A percentile compares a stretch with the other conserved stretches of the same genome.
phyloP scores from a whole-genome alignment of 2,888 invertebrate species.

The Tridacna crocea region DNA sequence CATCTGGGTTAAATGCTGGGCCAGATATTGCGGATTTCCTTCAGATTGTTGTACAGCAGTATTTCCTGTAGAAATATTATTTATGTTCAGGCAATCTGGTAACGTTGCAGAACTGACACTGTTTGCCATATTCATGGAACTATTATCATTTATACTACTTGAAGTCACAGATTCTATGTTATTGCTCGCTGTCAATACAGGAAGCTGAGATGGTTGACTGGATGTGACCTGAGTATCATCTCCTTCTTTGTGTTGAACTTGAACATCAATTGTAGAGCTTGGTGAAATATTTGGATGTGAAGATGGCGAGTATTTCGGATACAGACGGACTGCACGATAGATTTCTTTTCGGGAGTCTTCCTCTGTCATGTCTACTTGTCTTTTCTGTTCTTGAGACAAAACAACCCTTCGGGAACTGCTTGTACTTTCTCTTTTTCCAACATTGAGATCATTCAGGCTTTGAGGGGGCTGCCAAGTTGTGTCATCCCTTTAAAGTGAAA shows the following conservation, averaged over 20 bases:
- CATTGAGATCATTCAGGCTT: not conserved
- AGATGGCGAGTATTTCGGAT: not conserved
- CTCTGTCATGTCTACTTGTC: not conserved
- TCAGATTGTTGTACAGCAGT: not conserved
- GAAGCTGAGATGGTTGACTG: not conserved
- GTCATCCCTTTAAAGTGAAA: not conserved
- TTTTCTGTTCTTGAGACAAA: not conserved
- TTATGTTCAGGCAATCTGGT: not conserved
- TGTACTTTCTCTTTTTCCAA: not conserved
- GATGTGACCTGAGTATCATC: not conserved
- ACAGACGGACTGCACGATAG: not conserved
- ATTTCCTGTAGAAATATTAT: not conserved
- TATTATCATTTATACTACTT: not conserved
- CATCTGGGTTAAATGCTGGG: not conserved
- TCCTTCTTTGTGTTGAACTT: not conserved
- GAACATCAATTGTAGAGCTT: not conserved
- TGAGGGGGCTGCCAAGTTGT: slow-evolving; percentile 3
- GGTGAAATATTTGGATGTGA: not conserved
- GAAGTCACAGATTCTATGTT: not conserved
- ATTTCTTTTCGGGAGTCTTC: not conserved
- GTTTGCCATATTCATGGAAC: not conserved
- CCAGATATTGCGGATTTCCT: not conserved
- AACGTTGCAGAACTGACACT: not conserved
- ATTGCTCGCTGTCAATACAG: not conserved
- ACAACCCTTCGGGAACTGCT: not conserved